These are phyloP conservation scores for Sweltsa coloradensis DNA, from an alignment of 1,140 invertebrate genomes.

Conservation along the genomic window DNA sequence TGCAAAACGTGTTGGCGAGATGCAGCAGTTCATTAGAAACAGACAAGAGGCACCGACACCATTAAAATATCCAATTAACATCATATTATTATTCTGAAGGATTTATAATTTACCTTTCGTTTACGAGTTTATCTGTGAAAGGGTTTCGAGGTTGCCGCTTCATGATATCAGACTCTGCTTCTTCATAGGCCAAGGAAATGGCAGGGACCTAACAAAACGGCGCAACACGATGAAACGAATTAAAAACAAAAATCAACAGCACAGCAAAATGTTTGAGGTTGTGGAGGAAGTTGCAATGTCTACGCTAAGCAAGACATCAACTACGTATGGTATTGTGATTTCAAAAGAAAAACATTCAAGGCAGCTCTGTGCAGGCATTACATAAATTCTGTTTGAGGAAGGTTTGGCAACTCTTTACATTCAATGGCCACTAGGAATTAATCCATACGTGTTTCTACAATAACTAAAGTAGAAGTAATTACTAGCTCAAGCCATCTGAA, in stretches of 20 bases:
- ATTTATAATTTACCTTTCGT: constrained; percentile 73
- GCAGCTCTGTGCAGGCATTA: constrained; percentile 14
- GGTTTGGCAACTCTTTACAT: neutral
- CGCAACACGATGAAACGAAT: constrained; percentile 18
- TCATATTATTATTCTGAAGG: neutral
- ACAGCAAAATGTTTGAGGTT: neutral
- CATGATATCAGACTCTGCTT: constrained; percentile 98
- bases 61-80: constrained; percentile 6
- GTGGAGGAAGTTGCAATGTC: constrained; percentile 1
- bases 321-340: constrained; percentile 2
- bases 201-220: constrained; percentile 70
- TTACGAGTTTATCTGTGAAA: constrained; percentile 92
- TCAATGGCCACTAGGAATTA: neutral
- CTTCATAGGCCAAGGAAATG: constrained; percentile 97
- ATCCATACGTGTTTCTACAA: neutral
- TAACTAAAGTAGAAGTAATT: neutral
- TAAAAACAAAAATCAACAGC: constrained; percentile 14
- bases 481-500: neutral
- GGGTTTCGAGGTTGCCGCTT: constrained; percentile 95
- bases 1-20: too few relatives aligned
- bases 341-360: constrained; percentile 12
- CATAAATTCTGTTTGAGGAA: neutral
- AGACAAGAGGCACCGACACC: constrained; percentile 10
- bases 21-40: too few relatives aligned
- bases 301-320: constrained; percentile 7